Conservation (phyloP, 2,888 invertebrate genomes). For the Meliscaeva auricollis region DNA sequence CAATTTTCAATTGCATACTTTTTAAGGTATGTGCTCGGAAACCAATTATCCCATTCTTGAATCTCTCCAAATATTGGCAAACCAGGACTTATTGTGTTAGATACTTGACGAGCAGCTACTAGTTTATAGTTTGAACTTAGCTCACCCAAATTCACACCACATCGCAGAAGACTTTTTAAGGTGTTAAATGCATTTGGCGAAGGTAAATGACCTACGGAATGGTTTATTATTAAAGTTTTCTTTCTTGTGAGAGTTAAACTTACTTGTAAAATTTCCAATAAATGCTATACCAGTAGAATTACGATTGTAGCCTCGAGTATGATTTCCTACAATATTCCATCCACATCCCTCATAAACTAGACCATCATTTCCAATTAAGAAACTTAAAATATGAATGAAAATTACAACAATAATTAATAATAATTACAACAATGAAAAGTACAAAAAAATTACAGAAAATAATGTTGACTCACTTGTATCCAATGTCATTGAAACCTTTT, state of each 20-base stretch:
- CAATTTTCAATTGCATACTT: too few species aligned
- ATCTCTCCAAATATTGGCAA: slow-evolving; percentile 87
- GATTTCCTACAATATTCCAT: slow-evolving; percentile 87
- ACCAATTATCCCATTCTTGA: slow-evolving; percentile 88
- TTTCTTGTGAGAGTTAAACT: slow-evolving; percentile 45
- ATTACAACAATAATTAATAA: neutral
- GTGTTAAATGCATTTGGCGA: slow-evolving; percentile 86
- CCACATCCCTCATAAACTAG: slow-evolving; percentile 89
- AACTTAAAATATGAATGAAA: too few species aligned
- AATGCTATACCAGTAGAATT: slow-evolving; percentile 89
- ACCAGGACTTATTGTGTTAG: slow-evolving; percentile 89
- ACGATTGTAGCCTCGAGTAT: slow-evolving; percentile 87
- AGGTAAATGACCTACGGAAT: slow-evolving; percentile 81
- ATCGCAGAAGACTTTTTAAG: slow-evolving; percentile 86
- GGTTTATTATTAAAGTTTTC: too few species aligned
- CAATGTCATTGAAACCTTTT: slow-evolving; percentile 85
- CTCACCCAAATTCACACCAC: slow-evolving; percentile 86
- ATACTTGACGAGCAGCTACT: slow-evolving; percentile 88
- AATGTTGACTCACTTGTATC: slow-evolving; percentile 85
- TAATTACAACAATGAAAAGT: neutral
- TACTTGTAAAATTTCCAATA: slow-evolving; percentile 88
- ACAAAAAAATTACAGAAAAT: neutral
- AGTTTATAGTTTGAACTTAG: slow-evolving; percentile 87
- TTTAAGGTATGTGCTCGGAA: neutral
- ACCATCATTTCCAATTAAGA: slow-evolving; percentile 91